Conservation (phyloP, 2,113 vertebrate species). For the Empidonax alnorum region DNA sequence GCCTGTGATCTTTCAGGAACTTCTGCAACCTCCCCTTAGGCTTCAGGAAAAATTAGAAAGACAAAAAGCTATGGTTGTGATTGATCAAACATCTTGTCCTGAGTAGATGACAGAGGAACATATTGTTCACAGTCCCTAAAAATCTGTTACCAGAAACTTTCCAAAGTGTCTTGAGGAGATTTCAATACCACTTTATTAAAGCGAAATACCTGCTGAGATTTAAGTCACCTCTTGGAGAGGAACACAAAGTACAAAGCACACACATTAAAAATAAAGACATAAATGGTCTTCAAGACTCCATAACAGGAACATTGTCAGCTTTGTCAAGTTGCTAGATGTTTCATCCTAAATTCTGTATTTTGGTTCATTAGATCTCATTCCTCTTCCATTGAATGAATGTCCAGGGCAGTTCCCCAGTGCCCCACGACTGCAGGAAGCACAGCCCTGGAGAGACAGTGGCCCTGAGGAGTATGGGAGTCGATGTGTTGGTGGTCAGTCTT, state of each 20-base stretch:
- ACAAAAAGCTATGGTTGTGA: not conserved
- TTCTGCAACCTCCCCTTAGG: not conserved
- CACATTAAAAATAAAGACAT: not conserved
- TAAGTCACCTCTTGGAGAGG: not conserved
- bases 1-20: not conserved
- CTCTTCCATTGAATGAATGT: not conserved
- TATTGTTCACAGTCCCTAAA: not conserved
- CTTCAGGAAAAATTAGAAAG: not conserved
- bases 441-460: fast-evolving
- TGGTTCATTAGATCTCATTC: not conserved
- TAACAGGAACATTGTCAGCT: not conserved
- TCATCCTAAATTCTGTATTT: not conserved
- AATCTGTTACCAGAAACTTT: not conserved
- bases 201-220: not conserved
- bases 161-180: not conserved
- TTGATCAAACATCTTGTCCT: not conserved
- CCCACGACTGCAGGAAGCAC: not conserved
- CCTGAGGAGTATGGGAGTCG: not conserved
- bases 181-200: not conserved
- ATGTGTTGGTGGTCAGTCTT: not conserved
- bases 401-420: not conserved
- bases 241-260: not conserved
- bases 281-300: not conserved
- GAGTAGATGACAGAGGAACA: not conserved
- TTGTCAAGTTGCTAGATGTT: not conserved